A percentile compares a stretch with the other conserved stretches of the same genome.
These are phyloP conservation scores for Tromatobia lineatoria DNA, from an alignment of 2,888 invertebrate species.

Conservation along the genomic window DNA sequence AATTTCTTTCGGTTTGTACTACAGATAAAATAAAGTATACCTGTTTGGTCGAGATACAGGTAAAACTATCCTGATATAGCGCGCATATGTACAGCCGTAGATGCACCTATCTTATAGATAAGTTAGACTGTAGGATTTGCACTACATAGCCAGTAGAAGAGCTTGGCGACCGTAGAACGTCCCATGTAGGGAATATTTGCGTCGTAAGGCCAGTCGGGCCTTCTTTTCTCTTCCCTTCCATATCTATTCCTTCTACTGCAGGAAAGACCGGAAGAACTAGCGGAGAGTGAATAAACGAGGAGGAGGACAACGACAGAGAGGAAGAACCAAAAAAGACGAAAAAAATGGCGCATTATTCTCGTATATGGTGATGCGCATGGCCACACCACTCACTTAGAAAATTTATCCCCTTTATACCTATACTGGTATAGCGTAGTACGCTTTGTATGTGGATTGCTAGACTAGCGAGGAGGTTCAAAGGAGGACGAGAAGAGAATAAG, in stretches of 20 bases:
- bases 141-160: constrained; percentile 49
- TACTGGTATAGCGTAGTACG: no score
- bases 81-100: constrained; percentile 42
- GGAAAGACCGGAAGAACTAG: constrained; percentile 56
- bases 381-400: constrained; percentile 80
- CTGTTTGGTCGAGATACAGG: constrained; percentile 19
- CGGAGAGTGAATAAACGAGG: constrained; percentile 45
- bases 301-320: constrained; percentile 26
- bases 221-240: constrained; percentile 31
- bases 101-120: constrained; percentile 64
- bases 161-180: constrained; percentile 60
- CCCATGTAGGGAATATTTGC: constrained; percentile 72
- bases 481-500: constrained; percentile 1
- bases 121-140: constrained; percentile 57
- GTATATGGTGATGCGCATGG: constrained; percentile 81
- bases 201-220: constrained; percentile 66
- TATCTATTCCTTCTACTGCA: constrained; percentile 20
- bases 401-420: constrained; percentile 66
- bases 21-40: constrained; percentile 9
- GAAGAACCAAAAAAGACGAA: constrained; percentile 19
- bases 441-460: neutral
- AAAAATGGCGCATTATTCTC: constrained; percentile 84
- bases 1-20: neutral
- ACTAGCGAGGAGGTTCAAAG: neutral
- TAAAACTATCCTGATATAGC: constrained; percentile 44